Percentiles rank a stretch among this genome's conserved stretches.
Evolutionary conservation across 2,113 vertebrate species (phyloP).

Genomic region (Choloepus hoffmanni): DNA sequence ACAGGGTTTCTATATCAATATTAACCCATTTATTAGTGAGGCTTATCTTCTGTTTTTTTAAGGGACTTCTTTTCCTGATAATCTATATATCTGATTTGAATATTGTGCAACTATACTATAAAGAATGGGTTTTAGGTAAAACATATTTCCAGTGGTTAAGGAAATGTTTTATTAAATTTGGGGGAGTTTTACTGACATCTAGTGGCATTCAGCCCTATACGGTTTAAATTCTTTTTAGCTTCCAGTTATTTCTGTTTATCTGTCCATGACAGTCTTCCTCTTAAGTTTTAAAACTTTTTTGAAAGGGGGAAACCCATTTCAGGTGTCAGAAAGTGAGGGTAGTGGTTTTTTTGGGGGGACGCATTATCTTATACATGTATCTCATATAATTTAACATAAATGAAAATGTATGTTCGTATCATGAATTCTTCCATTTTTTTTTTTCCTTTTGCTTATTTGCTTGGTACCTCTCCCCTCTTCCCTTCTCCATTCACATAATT

Average conservation of each 20-base stretch:
- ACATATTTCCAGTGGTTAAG: conserved; percentile 6
- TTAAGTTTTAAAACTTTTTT: conserved; percentile 24
- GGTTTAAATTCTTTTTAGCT: conserved; percentile 12
- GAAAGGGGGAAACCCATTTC: background rate
- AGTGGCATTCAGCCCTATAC: conserved; percentile 62
- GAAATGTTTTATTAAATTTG: conserved; percentile 46
- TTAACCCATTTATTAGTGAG: conserved; percentile 36
- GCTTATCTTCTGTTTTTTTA: background rate
- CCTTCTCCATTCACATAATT: conserved; percentile 1
- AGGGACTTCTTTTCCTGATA: conserved; percentile 19
- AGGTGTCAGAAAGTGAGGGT: background rate
- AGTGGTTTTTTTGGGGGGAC: background rate
- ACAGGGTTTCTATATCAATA: background rate
- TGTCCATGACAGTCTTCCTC: background rate
- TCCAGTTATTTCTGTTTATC: background rate
- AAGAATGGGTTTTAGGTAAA: background rate
- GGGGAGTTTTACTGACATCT: conserved; percentile 78
- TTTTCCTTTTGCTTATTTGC: background rate
- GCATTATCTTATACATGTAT: background rate
- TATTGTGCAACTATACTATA: background rate
- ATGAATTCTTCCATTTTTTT: conserved; percentile 6
- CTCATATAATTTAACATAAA: conserved; percentile 1
- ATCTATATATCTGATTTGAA: background rate
- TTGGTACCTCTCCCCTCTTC: background rate
- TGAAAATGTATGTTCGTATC: background rate